Conservation (phyloP, 2,888 invertebrate genomes). For the Melinaea marsaeus region DNA sequence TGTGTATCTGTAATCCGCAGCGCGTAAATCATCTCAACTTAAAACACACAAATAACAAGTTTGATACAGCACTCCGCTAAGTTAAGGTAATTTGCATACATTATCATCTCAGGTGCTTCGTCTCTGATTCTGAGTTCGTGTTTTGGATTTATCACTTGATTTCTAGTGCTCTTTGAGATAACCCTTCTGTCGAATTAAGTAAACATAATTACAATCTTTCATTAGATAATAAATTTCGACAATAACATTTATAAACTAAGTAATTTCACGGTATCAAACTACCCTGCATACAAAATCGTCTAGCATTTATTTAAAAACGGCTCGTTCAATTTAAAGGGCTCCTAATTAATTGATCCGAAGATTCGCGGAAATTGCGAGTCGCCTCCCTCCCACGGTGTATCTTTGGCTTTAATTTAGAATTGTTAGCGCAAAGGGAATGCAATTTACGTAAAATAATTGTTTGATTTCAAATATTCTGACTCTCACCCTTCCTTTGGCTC, state of each 20-base stretch:
- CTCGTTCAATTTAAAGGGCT: conserved; percentile 63
- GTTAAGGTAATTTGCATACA: conserved; percentile 75
- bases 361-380: conserved; percentile 65
- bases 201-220: background rate
- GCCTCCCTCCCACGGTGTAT: conserved; percentile 54
- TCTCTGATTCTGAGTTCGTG: conserved; percentile 27
- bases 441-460: conserved; percentile 76
- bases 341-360: conserved; percentile 76
- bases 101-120: conserved; percentile 72
- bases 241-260: background rate
- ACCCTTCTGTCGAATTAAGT: conserved; percentile 8
- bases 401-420: conserved; percentile 75
- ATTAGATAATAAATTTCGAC: background rate
- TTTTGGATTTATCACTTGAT: conserved; percentile 22
- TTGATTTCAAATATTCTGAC: conserved; percentile 68
- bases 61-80: conserved; percentile 68
- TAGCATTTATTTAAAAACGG: conserved; percentile 48
- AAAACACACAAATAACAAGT: conserved; percentile 76
- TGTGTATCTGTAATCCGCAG: conserved; percentile 48
- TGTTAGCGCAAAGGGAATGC: conserved; percentile 74
- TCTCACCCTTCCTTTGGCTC: conserved; percentile 44
- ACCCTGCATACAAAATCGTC: conserved; percentile 21
- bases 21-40: conserved; percentile 69
- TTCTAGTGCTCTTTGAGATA: conserved; percentile 13
- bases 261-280: conserved; percentile 7